phyloP scores from a whole-genome alignment of 2,113 vertebrate species.

The Solea solea region DNA sequence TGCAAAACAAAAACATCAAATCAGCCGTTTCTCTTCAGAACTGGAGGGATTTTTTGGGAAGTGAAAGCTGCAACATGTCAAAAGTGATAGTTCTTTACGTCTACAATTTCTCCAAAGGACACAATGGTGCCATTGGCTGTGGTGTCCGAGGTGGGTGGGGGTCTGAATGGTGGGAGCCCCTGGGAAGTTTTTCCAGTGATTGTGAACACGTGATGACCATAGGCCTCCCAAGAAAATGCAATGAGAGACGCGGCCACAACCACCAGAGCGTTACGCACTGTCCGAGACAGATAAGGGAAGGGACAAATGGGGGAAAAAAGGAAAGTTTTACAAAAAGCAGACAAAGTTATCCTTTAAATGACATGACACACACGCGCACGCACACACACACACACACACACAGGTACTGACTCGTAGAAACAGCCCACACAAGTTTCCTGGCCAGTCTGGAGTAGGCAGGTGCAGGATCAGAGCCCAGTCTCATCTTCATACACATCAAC shows the following conservation, averaged over 20 bases:
- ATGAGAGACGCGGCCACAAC: conserved; percentile 88
- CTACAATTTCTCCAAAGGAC: conserved; percentile 84
- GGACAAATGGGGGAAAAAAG: not conserved
- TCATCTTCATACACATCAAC: conserved; percentile 84
- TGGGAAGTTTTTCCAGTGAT: conserved; percentile 86
- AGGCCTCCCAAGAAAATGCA: conserved; percentile 86
- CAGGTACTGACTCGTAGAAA: conserved; percentile 85
- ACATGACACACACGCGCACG: not conserved
- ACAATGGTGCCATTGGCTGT: conserved; percentile 81
- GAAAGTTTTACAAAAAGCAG: not conserved
- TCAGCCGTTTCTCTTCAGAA: conserved; percentile 1
- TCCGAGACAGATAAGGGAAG: not conserved
- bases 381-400: conserved; percentile 6
- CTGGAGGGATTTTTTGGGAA: conserved; percentile 8
- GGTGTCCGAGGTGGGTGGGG: conserved; percentile 83
- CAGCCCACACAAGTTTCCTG: conserved; percentile 82
- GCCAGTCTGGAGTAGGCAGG: conserved; percentile 64
- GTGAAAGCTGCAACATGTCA: conserved; percentile 12
- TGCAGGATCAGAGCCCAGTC: conserved; percentile 31
- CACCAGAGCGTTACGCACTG: conserved; percentile 90
- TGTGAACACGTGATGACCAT: conserved; percentile 82
- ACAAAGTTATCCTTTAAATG: not conserved
- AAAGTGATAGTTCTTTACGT: conserved; percentile 74
- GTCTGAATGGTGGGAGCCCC: conserved; percentile 85
- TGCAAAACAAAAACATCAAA: conserved; percentile 56